phyloP scores from a whole-genome alignment of 2,888 invertebrate species.

The Chrysina gloriosa region DNA sequence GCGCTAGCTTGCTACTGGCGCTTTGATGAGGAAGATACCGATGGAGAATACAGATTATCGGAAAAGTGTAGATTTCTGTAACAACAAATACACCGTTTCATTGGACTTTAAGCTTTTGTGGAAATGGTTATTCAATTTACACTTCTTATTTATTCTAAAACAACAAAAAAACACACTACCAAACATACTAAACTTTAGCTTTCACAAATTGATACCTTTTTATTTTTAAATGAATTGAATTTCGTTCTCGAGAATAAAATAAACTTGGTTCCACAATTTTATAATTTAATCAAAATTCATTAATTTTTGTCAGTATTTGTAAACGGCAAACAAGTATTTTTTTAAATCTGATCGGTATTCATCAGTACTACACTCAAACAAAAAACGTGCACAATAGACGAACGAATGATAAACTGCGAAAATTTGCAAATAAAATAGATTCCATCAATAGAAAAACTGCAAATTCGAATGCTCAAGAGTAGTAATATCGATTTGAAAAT shows the following conservation, averaged over 20 bases:
- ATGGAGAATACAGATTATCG: not conserved
- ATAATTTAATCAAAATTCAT: too few relatives aligned
- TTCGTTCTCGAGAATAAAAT: too few relatives aligned
- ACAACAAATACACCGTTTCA: not conserved
- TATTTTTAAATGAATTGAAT: too few relatives aligned
- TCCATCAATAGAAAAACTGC: constrained; percentile 1
- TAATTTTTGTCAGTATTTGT: too few relatives aligned
- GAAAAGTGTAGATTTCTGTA: not conserved
- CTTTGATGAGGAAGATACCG: not conserved
- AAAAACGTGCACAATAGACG: not conserved
- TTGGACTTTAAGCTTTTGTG: not conserved
- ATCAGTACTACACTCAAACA: not conserved
- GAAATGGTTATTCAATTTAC: not conserved
- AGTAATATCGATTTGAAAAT: constrained; percentile 1
- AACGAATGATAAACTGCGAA: not conserved
- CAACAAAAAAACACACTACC: too few relatives aligned
- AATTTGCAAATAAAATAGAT: not conserved
- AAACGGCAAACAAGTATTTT: too few relatives aligned
- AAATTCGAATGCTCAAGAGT: not conserved
- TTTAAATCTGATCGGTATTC: too few relatives aligned
- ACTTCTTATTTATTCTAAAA: too few relatives aligned
- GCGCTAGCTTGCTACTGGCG: not conserved
- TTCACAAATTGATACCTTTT: too few relatives aligned
- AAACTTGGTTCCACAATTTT: too few relatives aligned
- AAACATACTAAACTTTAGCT: too few relatives aligned